Base-by-base conservation (phyloP, 2,797 vertebrate species). In the Acanthopagrus latus region DNA sequence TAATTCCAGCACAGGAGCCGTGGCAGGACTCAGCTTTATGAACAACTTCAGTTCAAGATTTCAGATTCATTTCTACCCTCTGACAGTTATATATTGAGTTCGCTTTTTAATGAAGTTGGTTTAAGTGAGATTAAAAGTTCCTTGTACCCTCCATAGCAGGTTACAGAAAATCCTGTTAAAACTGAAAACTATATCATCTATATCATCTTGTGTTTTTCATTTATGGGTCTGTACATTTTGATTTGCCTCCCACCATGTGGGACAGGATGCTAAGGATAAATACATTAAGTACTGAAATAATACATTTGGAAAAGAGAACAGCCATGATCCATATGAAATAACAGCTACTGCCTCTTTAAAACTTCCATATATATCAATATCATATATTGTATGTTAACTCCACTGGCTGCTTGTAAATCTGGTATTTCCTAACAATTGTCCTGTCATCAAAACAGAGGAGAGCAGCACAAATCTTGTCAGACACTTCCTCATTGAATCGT, bases 401-500 rank as follows among this genome's bases (percentile, higher is more conserved):
- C 14, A 33, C 12, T 60, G 17, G 50, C 25, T 51, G 7, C 9
- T 41, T 20, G 5, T 7, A 7, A 14, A 41, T 21, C 14, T 1
- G 27, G 2, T 27, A 20, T 64, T 58, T n/a, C 3, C 3, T 80
- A 20, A 77, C 51, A n/a, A 54, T 75, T 82, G 27, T 54, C 3
- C 5, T 81, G 46, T 72, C 10, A 21, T 76, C 13, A 9, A 8
- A 56, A 73, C 84, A 94, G 93, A 84, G 46, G 91, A 91, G 13
- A 83, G 48, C 38, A 43, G 50, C 13, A 84, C 84, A 57, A 95
- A 97, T 58, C 56, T 92, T 0, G 46, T 98, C 83, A 94, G 95
- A 68, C 96, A 98, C 86, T 98, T 97, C 88, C 96, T 98, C 25
- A 96, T 98, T 17, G 97, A 98, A 85, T 98, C 97, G 5, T 97